Evolutionary conservation across 2,888 invertebrate species (phyloP), one percentile per base, ranked within the genome.

Genomic region (Drosophila algonquin): DNA sequence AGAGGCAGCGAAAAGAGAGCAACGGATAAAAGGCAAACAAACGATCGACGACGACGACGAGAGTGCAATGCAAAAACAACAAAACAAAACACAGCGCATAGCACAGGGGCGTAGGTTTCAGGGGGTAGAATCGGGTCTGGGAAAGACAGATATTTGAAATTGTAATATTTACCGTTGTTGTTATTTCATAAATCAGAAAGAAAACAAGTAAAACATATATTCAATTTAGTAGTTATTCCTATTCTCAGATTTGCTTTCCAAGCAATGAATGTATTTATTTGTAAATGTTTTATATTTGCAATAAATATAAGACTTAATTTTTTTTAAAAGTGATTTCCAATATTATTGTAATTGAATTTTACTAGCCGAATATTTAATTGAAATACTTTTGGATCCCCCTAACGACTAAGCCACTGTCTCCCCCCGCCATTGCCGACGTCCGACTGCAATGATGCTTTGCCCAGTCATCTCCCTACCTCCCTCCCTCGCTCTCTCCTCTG

Each of bases 51-150:
- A 24, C 24, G 24, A 24, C 50, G 46, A 40, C 5, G 40, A 40
- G 55, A 76, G 51, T 65, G 79, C 76, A 78, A 47, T 62, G 50
- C 60, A 63, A 56, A 67, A 57, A 44, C 51, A 67, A 65, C 44
- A 57, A 57, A 57, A 68, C 40, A 40, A 40, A 40, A 40, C 14
- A 40, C 35, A 35, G 27, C 27, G 50, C 18, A 32, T 32, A 2
- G 56, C 24, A 5, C 56, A 63, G 50, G 12, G 59, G n/a, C 48
- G 67, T 54, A 64, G 35, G n/a, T 51, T n/a, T 48, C 6, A 68
- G 45, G 59, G 48, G 35, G 5, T n/a, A n/a, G n/a, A n/a, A n/a
- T 4, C 3, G 24, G 24, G 24, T 24, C 4, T 24, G 5, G 24
- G 5, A 4, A 24, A 5, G 4, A 24, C 0, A 24, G 24, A 24